phyloP scores from a whole-genome alignment of 2,797 vertebrate genomes.

The Carcharodon carcharias region DNA sequence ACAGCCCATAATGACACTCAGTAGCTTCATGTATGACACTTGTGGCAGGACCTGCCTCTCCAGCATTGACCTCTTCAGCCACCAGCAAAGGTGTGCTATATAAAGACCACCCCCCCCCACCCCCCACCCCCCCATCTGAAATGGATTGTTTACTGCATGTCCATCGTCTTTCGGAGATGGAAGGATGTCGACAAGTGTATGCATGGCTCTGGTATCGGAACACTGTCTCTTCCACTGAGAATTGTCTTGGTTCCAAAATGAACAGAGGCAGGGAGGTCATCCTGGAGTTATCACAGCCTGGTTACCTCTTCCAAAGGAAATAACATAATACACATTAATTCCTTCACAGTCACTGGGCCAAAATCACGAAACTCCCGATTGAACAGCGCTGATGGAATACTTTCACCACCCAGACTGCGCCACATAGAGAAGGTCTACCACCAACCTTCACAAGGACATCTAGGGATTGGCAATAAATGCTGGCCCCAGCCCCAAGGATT shows the following conservation, averaged over 20 bases:
- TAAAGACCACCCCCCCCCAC: too few species aligned
- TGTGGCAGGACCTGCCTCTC: too few species aligned
- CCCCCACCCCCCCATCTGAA: too few species aligned
- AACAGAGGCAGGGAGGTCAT: not conserved
- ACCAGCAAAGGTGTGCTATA: not conserved
- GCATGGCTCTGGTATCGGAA: not conserved
- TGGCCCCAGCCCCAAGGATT: not conserved
- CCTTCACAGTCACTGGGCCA: not conserved
- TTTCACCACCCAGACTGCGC: not conserved
- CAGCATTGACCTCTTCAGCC: not conserved
- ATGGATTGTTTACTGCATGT: not conserved
- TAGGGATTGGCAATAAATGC: not conserved
- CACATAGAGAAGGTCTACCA: not conserved
- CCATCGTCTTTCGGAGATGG: not conserved
- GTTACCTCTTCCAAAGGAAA: not conserved
- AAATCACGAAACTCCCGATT: not conserved
- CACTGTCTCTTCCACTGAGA: not conserved
- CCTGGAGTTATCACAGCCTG: not conserved
- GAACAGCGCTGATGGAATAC: too few species aligned
- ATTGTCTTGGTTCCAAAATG: not conserved
- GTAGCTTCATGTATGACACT: too few species aligned
- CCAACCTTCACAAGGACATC: not conserved
- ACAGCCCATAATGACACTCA: too few species aligned
- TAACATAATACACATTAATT: not conserved
- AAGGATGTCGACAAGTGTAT: not conserved